phyloP scores from a whole-genome alignment of 2,113 vertebrate genomes.

The Nothocercus nigrocapillus region DNA sequence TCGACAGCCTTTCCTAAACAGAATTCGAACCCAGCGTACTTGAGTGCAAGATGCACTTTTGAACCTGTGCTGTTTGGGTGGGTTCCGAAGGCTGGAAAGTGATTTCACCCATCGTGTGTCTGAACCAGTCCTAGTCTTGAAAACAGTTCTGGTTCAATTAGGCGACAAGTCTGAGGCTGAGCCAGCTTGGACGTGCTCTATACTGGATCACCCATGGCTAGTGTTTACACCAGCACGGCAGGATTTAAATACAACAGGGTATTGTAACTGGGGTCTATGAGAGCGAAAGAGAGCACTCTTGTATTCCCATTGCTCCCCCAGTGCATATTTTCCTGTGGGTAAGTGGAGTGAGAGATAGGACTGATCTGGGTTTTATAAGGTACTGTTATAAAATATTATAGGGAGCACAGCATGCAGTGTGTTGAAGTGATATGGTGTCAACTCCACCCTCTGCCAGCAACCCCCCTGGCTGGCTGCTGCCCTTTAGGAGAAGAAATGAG shows the following conservation, averaged over 20 bases:
- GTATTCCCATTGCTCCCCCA: not conserved
- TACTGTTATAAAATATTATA: conserved; percentile 48
- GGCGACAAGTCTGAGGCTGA: not conserved
- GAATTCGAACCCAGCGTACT: not conserved
- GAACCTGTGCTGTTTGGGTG: not conserved
- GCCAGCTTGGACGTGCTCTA: conserved; percentile 25
- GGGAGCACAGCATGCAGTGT: not conserved
- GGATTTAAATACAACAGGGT: conserved; percentile 8
- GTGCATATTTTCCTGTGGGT: conserved; percentile 27
- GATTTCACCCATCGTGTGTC: not conserved
- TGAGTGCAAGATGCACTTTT: not conserved
- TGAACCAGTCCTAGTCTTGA: not conserved
- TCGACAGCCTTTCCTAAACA: rapidly evolving
- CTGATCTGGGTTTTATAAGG: conserved; percentile 42
- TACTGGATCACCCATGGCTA: conserved; percentile 22
- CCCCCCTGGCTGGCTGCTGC: conserved; percentile 35
- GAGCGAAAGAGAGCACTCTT: not conserved
- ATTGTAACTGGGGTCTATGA: not conserved
- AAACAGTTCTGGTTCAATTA: conserved; percentile 23
- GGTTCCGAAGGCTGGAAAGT: not conserved
- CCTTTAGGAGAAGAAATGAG: conserved; percentile 26
- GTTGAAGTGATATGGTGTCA: conserved; percentile 44
- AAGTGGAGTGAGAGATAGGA: conserved; percentile 5
- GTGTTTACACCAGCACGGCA: conserved; percentile 12
- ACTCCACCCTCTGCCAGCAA: conserved; percentile 28